These are phyloP conservation scores for Mionectes macconnelli DNA, from an alignment of 2,113 vertebrate species.

Conservation along the genomic window DNA sequence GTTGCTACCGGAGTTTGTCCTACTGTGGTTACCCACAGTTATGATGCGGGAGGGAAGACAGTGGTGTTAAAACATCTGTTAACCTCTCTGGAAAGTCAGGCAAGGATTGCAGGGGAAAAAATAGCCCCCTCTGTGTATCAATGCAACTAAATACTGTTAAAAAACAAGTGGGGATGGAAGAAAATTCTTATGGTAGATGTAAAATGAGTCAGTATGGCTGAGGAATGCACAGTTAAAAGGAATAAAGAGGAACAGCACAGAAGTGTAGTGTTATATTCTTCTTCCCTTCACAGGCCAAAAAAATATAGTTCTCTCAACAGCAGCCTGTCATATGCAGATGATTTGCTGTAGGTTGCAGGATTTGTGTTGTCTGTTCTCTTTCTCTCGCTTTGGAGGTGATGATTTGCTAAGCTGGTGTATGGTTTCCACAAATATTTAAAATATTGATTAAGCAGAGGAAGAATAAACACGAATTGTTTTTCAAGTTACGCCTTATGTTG, in stretches of 20 bases:
- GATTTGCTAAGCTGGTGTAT: conserved; percentile 34
- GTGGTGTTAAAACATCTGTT: conserved; percentile 1
- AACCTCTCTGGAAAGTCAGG: background rate
- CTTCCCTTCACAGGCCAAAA: background rate
- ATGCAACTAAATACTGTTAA: background rate
- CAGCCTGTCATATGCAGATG: background rate
- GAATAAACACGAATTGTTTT: conserved; percentile 65
- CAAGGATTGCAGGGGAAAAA: background rate
- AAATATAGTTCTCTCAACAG: background rate
- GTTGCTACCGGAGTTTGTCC: background rate
- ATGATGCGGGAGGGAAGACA: conserved; percentile 5
- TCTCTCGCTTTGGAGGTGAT: background rate
- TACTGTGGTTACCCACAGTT: background rate
- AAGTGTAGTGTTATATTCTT: background rate
- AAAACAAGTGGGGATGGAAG: background rate
- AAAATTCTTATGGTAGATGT: background rate
- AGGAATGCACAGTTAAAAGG: background rate
- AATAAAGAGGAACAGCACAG: background rate
- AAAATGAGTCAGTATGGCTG: background rate
- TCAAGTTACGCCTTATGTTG: conserved; percentile 56
- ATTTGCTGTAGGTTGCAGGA: background rate
- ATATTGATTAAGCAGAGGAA: conserved; percentile 66
- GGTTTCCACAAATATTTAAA: conserved; percentile 68
- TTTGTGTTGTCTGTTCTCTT: conserved; percentile 22
- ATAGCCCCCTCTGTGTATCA: background rate